These are phyloP conservation scores for Sinodicranocentrus sp. DNA, from an alignment of 2,888 invertebrate genomes.

Conservation along the genomic window DNA sequence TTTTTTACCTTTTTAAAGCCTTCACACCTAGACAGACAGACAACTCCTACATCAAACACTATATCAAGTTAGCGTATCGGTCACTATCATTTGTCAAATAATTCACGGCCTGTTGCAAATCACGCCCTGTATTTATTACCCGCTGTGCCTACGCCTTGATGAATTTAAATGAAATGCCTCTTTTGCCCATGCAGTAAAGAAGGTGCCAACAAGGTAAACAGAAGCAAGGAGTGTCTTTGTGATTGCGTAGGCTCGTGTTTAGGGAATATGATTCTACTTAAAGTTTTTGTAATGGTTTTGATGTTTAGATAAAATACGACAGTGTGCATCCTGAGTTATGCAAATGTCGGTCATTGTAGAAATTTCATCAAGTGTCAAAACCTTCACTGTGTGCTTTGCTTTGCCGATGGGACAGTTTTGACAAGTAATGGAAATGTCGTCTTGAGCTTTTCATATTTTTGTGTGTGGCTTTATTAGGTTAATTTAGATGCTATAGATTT, in stretches of 20 bases:
- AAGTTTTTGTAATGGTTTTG: background rate
- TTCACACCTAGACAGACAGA: slow-evolving; percentile 34
- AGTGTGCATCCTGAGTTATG: background rate
- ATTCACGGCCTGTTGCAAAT: slow-evolving; percentile 42
- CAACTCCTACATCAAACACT: slow-evolving; percentile 27
- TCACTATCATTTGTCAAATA: slow-evolving; percentile 28
- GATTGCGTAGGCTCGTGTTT: slow-evolving; percentile 46
- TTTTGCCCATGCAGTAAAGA: background rate
- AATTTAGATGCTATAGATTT: too few species aligned
- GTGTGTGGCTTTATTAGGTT: too few species aligned
- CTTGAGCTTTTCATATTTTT: too few species aligned
- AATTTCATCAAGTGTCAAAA: slow-evolving; percentile 15
- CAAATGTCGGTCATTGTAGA: background rate
- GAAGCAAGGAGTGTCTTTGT: slow-evolving; percentile 39
- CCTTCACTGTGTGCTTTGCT: too few species aligned
- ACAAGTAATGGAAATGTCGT: too few species aligned
- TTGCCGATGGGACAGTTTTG: too few species aligned
- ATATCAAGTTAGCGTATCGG: too few species aligned
- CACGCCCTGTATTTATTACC: slow-evolving; percentile 33
- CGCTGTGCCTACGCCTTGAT: background rate
- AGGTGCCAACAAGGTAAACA: slow-evolving; percentile 7
- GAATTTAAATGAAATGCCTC: background rate
- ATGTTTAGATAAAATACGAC: slow-evolving; percentile 4
- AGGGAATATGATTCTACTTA: background rate
- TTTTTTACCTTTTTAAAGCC: slow-evolving; percentile 24